These are phyloP conservation scores for Dendropsophus ebraccatus DNA, from an alignment of 2,113 vertebrate genomes.

Conservation along the genomic window DNA sequence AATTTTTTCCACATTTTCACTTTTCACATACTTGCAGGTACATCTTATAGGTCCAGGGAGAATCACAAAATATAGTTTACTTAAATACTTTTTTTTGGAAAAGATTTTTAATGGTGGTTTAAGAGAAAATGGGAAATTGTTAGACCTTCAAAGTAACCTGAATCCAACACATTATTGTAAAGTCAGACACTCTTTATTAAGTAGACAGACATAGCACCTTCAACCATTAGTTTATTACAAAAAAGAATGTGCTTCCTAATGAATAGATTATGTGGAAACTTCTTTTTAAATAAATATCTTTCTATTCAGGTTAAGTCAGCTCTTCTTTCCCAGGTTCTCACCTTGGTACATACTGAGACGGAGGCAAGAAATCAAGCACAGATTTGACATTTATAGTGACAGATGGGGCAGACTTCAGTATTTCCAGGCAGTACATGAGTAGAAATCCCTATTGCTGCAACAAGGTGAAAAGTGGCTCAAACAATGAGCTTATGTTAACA, in stretches of 20 bases:
- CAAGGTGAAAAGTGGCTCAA: slow-evolving; percentile 14
- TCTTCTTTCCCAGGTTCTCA: slow-evolving; percentile 34
- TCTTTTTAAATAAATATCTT: slow-evolving; percentile 29
- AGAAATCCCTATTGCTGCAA: not conserved
- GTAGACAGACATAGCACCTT: slow-evolving; percentile 55
- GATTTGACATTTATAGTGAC: slow-evolving; percentile 34
- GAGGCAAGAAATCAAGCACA: not conserved
- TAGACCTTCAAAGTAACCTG: slow-evolving; percentile 45
- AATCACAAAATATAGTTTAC: slow-evolving; percentile 42
- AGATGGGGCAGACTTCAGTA: slow-evolving; percentile 4
- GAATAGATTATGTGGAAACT: slow-evolving; percentile 47
- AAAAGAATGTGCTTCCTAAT: slow-evolving; percentile 42
- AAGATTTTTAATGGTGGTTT: slow-evolving; percentile 7
- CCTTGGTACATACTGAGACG: slow-evolving; percentile 13
- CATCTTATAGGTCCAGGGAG: slow-evolving; percentile 44
- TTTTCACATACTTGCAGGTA: slow-evolving; percentile 52
- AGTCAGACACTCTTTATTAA: slow-evolving; percentile 52
- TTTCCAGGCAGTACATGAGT: slow-evolving; percentile 4
- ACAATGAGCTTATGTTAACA: slow-evolving; percentile 31
- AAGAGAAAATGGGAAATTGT: slow-evolving; percentile 42
- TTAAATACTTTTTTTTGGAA: slow-evolving; percentile 49
- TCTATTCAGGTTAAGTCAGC: not conserved
- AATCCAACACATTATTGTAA: slow-evolving; percentile 47
- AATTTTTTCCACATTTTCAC: slow-evolving; percentile 51
- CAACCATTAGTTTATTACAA: slow-evolving; percentile 25